Evolutionary conservation across 2,888 invertebrate species (phyloP).

Genomic region (Pachycephus smyrnensis): DNA sequence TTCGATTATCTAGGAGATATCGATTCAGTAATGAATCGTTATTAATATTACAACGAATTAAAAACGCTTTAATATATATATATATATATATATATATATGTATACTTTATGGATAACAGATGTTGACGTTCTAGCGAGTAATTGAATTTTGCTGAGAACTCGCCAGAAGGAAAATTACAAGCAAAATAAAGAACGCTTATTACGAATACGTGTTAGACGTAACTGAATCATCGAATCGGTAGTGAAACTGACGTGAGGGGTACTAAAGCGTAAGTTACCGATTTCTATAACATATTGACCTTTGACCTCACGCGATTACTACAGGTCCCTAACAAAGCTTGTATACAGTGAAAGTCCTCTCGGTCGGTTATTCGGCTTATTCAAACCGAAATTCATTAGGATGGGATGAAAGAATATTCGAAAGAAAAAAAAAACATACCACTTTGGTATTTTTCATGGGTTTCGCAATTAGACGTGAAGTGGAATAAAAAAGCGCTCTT

Average conservation of each 20-base stretch:
- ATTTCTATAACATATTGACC: background rate
- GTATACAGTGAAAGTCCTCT: background rate
- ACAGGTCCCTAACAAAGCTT: background rate
- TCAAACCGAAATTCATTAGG: background rate
- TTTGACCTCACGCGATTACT: background rate
- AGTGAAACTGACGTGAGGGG: background rate
- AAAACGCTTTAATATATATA: rapidly evolving
- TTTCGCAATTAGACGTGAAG: background rate
- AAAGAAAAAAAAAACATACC: background rate
- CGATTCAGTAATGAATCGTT: too few relatives aligned
- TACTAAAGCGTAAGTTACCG: background rate
- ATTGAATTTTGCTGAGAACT: background rate
- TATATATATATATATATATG: too few relatives aligned
- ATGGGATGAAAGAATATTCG: background rate
- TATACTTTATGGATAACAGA: too few relatives aligned
- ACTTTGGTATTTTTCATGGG: background rate
- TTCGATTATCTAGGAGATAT: background rate
- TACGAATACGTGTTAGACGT: background rate
- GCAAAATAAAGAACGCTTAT: background rate
- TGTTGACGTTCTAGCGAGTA: rapidly evolving
- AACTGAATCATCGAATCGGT: background rate
- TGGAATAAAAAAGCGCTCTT: background rate
- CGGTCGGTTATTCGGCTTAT: background rate
- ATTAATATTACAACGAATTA: too few relatives aligned
- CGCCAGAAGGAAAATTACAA: background rate